phyloP scores from a whole-genome alignment of 2,113 vertebrate genomes.

The Mus spicilegus region DNA sequence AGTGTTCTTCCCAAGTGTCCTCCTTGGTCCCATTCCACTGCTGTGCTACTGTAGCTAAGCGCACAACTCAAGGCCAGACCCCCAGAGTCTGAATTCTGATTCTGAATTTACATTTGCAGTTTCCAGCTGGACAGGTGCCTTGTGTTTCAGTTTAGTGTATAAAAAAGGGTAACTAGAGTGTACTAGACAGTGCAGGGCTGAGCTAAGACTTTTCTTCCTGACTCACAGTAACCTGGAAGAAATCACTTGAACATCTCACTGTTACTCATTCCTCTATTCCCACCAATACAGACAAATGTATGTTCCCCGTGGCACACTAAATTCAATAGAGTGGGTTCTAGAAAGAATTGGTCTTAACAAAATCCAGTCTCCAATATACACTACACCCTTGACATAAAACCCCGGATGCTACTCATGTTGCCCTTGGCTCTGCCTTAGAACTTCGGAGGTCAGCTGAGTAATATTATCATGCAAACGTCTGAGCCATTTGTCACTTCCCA shows the following conservation, averaged over 20 bases:
- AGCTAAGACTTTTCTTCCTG: background rate
- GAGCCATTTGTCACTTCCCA: conserved; percentile 36
- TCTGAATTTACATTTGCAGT: background rate
- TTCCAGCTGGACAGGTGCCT: background rate
- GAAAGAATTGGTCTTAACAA: conserved; percentile 9
- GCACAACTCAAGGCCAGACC: background rate
- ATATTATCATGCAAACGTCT: background rate
- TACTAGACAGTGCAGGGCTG: background rate
- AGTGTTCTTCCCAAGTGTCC: background rate
- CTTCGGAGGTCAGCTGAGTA: background rate
- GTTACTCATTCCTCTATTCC: background rate
- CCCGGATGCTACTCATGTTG: background rate
- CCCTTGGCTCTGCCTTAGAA: background rate
- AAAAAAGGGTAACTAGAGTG: background rate
- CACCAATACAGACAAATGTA: background rate
- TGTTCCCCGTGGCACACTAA: background rate
- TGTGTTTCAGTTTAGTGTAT: background rate
- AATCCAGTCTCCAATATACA: background rate
- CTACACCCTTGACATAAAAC: background rate
- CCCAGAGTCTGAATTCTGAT: background rate
- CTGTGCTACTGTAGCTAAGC: background rate
- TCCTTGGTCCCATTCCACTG: background rate
- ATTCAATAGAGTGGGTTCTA: background rate
- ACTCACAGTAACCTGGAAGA: background rate
- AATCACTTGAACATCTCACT: background rate